Evolutionary conservation across 2,797 vertebrate species (phyloP), one percentile per base, ranked within the genome.

Genomic region (Myiotriccus ornatus): DNA sequence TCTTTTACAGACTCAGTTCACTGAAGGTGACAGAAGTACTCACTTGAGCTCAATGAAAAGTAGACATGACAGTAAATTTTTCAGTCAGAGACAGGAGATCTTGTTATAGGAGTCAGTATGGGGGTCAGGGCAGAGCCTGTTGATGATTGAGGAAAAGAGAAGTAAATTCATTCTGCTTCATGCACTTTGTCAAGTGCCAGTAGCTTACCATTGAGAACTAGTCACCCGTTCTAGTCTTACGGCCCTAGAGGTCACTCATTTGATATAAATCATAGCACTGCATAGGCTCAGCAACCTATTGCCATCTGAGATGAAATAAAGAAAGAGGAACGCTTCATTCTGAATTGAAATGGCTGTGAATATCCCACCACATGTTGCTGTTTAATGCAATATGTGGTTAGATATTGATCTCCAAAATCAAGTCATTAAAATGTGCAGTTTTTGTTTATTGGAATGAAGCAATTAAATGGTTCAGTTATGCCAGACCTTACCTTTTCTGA

Each of bases 141-240:
- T 99, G 99, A 99, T 99, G 99, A 99, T 99, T 99, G 99, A 99
- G 99, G 99, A 99, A 99, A 99, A 99, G 99, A 99, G 99, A 99
- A 99, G 99, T 99, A 99, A 99, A 99, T 99, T 99, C 99, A 99
- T 99, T 99, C 99, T 99, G 99, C 99, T 99, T 98, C 98, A 97
- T 98, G 99, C 99, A 99, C 99, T 99, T 99, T 99, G 99, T 99
- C 99, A 99, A 99, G 98, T 99, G 99, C 99, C 99, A 98, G 99
- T 98, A 98, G 99, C 98, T 99, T 98, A 99, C 99, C 99, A 99
- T 99, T 99, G 99, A 99, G 99, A 99, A 98, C 99, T 98, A 99
- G 99, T 99, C 99, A 99, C 99, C 99, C 99, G 98, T 99, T 98
- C 98, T 98, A 97, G 98, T 99, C 99, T 98, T 99, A 98, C 98